Percentiles rank a stretch among this genome's conserved stretches.
Evolutionary conservation across 2,888 invertebrate genomes (phyloP).

Genomic region (Mimas tiliae): DNA sequence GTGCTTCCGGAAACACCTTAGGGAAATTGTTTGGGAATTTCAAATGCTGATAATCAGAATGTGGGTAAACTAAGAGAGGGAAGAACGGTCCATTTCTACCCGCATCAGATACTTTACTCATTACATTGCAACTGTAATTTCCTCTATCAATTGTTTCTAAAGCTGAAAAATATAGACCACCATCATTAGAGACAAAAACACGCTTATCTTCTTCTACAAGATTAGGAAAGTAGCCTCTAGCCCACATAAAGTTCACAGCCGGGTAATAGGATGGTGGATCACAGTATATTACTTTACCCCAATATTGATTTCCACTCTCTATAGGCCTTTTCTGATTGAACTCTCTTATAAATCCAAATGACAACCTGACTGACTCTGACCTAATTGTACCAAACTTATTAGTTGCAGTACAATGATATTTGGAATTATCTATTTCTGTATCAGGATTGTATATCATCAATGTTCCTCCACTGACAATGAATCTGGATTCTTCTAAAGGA

Average conservation of each 20-base stretch:
- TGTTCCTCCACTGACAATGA: slow-evolving; percentile 95
- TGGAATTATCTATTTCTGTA: slow-evolving; percentile 91
- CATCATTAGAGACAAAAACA: slow-evolving; percentile 97
- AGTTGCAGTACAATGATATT: slow-evolving; percentile 96
- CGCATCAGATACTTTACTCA: slow-evolving; percentile 93
- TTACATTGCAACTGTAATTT: slow-evolving; percentile 96
- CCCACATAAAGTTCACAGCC: slow-evolving; percentile 95
- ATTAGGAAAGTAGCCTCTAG: slow-evolving; percentile 94
- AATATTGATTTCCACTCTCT: slow-evolving; percentile 94
- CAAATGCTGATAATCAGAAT: slow-evolving; percentile 95
- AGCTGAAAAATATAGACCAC: slow-evolving; percentile 97
- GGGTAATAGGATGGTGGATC: slow-evolving; percentile 97
- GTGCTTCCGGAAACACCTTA: slow-evolving; percentile 97
- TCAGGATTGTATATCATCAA: slow-evolving; percentile 94
- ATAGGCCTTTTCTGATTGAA: slow-evolving; percentile 94
- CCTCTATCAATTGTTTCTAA: slow-evolving; percentile 95
- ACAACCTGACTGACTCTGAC: slow-evolving; percentile 93
- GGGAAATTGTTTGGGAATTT: slow-evolving; percentile 98
- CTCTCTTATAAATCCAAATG: slow-evolving; percentile 95
- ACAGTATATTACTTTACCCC: slow-evolving; percentile 96
- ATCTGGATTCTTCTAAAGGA: slow-evolving; percentile 89
- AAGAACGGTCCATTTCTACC: slow-evolving; percentile 97
- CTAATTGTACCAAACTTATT: slow-evolving; percentile 95
- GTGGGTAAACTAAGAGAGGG: slow-evolving; percentile 90
- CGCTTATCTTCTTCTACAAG: slow-evolving; percentile 96